Percentiles rank a stretch among this genome's conserved stretches.
These are phyloP conservation scores for Anthopleura xanthogrammica DNA, from an alignment of 92 coral and sea anemone genomes.

Conservation along the genomic window DNA sequence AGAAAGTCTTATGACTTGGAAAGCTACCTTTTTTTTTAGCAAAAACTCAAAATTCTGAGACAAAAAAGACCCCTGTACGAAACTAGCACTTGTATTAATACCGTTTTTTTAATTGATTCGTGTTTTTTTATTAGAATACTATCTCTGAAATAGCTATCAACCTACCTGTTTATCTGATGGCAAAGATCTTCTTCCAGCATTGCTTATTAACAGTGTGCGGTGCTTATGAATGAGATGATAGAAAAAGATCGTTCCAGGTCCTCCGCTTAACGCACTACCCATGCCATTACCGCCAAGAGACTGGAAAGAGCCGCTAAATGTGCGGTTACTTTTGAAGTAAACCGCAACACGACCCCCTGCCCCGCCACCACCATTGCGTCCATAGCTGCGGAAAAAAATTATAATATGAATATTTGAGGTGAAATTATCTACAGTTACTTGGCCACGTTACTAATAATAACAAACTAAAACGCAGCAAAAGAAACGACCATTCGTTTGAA, in stretches of 20 bases:
- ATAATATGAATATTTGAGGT: neutral
- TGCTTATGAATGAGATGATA: slow-evolving; percentile 67
- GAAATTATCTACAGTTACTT: neutral
- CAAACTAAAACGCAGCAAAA: too few species aligned
- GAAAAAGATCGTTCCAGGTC: slow-evolving; percentile 73
- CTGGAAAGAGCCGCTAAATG: slow-evolving; percentile 66
- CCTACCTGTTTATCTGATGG: slow-evolving; percentile 13
- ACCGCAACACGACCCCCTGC: slow-evolving; percentile 72
- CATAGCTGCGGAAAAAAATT: slow-evolving; percentile 5
- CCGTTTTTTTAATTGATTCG: neutral
- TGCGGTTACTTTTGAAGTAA: slow-evolving; percentile 69
- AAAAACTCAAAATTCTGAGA: too few species aligned
- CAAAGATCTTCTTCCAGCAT: slow-evolving; percentile 44
- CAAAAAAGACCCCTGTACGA: too few species aligned
- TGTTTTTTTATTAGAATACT: too few species aligned
- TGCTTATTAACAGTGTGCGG: slow-evolving; percentile 64
- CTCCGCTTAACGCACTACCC: slow-evolving; percentile 53
- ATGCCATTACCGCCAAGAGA: slow-evolving; percentile 63
- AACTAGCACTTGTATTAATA: too few species aligned
- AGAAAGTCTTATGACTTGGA: too few species aligned
- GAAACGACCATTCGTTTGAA: too few species aligned
- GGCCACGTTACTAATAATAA: too few species aligned
- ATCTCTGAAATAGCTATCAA: too few species aligned
- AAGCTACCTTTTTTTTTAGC: too few species aligned
- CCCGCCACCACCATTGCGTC: slow-evolving; percentile 53